phyloP scores from a whole-genome alignment of 1,140 invertebrate genomes.

The Drosophila triauraria region DNA sequence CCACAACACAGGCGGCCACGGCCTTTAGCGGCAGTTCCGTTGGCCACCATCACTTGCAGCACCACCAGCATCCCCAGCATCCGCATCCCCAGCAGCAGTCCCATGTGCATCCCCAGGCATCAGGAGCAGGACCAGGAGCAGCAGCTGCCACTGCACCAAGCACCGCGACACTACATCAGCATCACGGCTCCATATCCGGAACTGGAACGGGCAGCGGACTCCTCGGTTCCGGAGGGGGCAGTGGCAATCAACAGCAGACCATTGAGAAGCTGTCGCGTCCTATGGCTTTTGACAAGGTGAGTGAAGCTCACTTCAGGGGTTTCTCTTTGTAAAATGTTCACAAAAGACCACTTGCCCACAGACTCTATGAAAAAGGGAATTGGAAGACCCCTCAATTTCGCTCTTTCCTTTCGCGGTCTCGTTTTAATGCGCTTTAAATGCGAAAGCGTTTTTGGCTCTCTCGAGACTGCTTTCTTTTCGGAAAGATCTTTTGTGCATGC shows the following conservation, averaged over 20 bases:
- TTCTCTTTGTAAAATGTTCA: too few relatives aligned
- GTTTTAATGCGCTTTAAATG: too few relatives aligned
- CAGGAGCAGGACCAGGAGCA: background rate
- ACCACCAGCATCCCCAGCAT: slow-evolving; percentile 48
- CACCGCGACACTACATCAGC: slow-evolving; percentile 21
- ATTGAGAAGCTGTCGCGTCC: slow-evolving; percentile 82
- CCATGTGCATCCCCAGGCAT: slow-evolving; percentile 7
- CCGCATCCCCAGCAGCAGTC: slow-evolving; percentile 16
- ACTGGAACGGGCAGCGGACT: slow-evolving; percentile 12
- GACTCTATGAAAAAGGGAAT: too few relatives aligned
- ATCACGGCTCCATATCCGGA: slow-evolving; percentile 42
- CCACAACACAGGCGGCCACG: slow-evolving; percentile 75
- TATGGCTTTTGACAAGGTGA: slow-evolving; percentile 84
- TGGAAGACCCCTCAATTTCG: too few relatives aligned
- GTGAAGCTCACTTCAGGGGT: slow-evolving; percentile 3
- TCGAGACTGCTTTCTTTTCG: too few relatives aligned
- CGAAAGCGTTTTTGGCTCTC: too few relatives aligned
- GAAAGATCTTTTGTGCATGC: too few relatives aligned
- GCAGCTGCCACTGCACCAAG: slow-evolving; percentile 3
- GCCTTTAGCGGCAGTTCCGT: slow-evolving; percentile 71
- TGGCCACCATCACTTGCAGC: slow-evolving; percentile 57
- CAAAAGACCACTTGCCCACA: too few relatives aligned
- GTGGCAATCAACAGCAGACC: slow-evolving; percentile 59
- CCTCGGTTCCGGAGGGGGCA: slow-evolving; percentile 16
- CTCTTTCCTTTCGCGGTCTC: too few relatives aligned